Evolutionary conservation across 2,797 vertebrate species (phyloP).

Genomic region (Gorsachius magnificus): DNA sequence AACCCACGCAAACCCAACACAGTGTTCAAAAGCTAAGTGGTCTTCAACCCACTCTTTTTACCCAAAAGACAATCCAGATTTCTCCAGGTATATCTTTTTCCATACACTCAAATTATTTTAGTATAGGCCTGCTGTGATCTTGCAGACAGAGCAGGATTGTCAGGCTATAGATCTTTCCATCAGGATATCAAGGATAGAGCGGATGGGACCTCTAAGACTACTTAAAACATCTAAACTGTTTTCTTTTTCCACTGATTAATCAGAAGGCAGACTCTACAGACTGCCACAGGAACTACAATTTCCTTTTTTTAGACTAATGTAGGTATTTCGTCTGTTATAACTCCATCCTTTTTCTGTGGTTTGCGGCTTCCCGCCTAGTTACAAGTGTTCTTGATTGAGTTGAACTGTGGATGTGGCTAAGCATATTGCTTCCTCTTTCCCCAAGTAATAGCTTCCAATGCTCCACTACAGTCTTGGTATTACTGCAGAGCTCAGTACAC

Average conservation of each 20-base stretch:
- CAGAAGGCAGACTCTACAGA: neutral
- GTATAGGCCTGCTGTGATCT: neutral
- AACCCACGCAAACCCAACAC: neutral
- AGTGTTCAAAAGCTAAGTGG: neutral
- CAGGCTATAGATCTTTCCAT: neutral
- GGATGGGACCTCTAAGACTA: neutral
- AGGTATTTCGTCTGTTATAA: neutral
- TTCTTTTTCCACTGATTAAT: neutral
- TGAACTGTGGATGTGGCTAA: constrained; percentile 14
- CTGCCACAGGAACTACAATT: neutral
- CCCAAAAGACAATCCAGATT: neutral
- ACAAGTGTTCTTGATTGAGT: neutral
- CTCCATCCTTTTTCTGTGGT: neutral
- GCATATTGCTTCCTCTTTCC: constrained; percentile 27
- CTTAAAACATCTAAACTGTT: neutral
- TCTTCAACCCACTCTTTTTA: neutral
- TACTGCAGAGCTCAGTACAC: neutral
- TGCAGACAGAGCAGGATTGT: neutral
- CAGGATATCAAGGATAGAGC: neutral
- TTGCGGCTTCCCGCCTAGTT: constrained; percentile 28
- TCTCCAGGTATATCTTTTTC: neutral
- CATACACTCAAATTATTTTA: neutral
- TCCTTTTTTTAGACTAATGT: neutral
- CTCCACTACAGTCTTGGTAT: neutral
- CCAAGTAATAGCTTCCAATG: neutral